These are phyloP conservation scores for Lithobates sylvaticus DNA, from an alignment of 2,797 vertebrate genomes.

Conservation along the genomic window DNA sequence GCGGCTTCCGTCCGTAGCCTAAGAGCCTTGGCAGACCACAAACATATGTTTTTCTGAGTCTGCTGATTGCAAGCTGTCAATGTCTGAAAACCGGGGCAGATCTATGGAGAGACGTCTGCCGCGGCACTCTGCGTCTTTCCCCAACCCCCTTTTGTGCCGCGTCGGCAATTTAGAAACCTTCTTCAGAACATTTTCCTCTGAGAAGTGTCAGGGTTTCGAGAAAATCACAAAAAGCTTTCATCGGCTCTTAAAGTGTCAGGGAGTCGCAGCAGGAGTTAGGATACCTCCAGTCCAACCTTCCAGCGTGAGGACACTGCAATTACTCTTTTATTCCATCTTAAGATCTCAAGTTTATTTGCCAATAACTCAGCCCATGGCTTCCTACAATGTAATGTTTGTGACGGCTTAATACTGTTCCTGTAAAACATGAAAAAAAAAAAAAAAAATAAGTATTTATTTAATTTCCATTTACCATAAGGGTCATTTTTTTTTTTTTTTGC, in stretches of 20 bases:
- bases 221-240: constrained; percentile 42
- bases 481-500: neutral
- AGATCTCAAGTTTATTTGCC: constrained; percentile 44
- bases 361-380: constrained; percentile 34
- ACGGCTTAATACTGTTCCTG: constrained; percentile 21
- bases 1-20: neutral
- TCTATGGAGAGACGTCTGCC: constrained; percentile 22
- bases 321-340: constrained; percentile 46
- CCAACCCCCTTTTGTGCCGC: constrained; percentile 17
- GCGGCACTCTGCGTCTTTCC: neutral
- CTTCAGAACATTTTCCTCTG: constrained; percentile 25
- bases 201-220: constrained; percentile 46
- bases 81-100: neutral
- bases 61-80: constrained; percentile 37
- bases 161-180: constrained; percentile 40
- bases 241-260: constrained; percentile 58
- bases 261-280: constrained; percentile 52
- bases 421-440: constrained; percentile 28
- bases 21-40: constrained; percentile 15
- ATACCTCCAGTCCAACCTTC: constrained; percentile 32
- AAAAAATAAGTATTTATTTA: constrained; percentile 31
- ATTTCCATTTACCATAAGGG: constrained; percentile 38
- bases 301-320: constrained; percentile 37
- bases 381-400: constrained; percentile 31
- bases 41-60: constrained; percentile 24